Evolutionary conservation across 1,140 invertebrate genomes (phyloP), one percentile per base, ranked within the genome.

Genomic region (Anoplolepis gracilipes): DNA sequence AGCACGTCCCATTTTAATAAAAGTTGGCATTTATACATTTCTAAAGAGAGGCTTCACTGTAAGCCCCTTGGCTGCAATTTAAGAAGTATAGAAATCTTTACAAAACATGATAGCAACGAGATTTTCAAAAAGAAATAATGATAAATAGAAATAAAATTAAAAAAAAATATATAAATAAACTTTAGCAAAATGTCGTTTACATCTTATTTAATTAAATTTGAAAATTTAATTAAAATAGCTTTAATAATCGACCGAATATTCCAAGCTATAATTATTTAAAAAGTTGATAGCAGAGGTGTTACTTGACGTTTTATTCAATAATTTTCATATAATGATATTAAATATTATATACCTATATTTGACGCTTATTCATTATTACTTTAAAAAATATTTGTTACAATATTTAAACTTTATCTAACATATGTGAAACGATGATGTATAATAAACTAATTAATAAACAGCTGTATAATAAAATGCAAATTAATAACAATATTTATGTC

Each of bases 1-100:
- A 16, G 5, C 28, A 28, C 49, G 55, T 28, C 61, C 75, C 49
- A 73, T 87, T 87, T 85, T 75, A 87, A 87, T 79, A 42, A 82
- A n/a, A 75, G 22, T 70, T 49, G 19, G n/a, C 64, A 30, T 33
- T 70, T 77, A 77, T 28, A 22, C 25, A 13, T 30, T 46, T 76
- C 33, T 49, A 3, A 75, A 65, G 61, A 25, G 46, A 59, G 39
- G 30, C 53, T 22, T 46, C 46, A 25, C 19, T 5, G 33, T 25
- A 8, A 42, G 13, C 16, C 19, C 7, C 36, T 25, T 30, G 25
- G 8, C 69, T 46, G 28, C 65, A 73, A 85, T 77, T 84, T 64
- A 16, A 6, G 49, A 85, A 78, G 64, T 39, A 36, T 6, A 49
- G 13, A 19, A 36, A 28, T 16, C 0, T 72, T 78, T 33, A 19